Evolutionary conservation across 2,888 invertebrate genomes (phyloP).

Genomic region (Oscheius sp.): DNA sequence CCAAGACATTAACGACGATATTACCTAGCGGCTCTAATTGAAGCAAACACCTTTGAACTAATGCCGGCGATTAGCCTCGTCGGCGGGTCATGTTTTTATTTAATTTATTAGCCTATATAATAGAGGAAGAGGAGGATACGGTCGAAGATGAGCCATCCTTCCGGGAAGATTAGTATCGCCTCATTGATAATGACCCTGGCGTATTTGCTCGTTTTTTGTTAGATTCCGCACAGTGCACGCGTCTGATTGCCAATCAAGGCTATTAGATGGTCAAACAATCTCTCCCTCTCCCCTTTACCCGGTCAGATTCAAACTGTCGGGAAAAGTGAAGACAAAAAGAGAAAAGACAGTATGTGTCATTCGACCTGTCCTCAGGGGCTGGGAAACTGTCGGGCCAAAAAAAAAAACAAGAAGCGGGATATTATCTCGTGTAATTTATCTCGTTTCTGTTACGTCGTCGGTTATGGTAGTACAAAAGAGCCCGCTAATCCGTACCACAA

Average conservation of each 20-base stretch:
- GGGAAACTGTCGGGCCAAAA: neutral
- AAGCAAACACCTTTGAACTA: conserved; percentile 33
- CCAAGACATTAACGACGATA: conserved; percentile 27
- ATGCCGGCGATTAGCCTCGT: conserved; percentile 15
- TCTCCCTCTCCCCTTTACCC: no score
- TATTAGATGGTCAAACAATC: conserved; percentile 22
- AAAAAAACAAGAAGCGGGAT: neutral
- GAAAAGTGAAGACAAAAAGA: neutral
- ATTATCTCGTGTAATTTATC: conserved; percentile 30
- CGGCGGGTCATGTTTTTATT: conserved; percentile 9
- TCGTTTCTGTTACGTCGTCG: conserved; percentile 24
- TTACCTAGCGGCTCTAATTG: conserved; percentile 36
- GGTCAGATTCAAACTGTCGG: neutral
- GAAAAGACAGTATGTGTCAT: neutral
- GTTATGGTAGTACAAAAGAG: conserved; percentile 36
- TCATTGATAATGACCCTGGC: conserved; percentile 34
- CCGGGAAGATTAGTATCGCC: conserved; percentile 32
- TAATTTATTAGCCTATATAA: conserved; percentile 4
- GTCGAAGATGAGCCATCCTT: neutral
- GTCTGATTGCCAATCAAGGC: conserved; percentile 30
- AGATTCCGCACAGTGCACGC: conserved; percentile 18
- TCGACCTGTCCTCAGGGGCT: neutral
- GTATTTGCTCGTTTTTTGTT: conserved; percentile 20
- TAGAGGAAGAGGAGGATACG: neutral
- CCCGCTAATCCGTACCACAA: conserved; percentile 26